Evolutionary conservation across 2,113 vertebrate genomes (phyloP).

Genomic region (Nerophis ophidion): DNA sequence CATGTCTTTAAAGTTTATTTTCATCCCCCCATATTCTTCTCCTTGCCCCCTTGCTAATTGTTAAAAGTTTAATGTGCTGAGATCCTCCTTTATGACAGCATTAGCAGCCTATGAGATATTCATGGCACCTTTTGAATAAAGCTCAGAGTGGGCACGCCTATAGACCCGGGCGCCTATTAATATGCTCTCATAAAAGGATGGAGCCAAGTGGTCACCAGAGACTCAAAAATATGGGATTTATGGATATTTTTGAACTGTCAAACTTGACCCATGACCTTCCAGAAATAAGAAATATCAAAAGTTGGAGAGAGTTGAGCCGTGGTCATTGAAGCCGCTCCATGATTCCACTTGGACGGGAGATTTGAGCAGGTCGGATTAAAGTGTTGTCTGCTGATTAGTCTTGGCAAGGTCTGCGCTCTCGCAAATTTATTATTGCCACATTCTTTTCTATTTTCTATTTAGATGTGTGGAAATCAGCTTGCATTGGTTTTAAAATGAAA

Average conservation of each 20-base stretch:
- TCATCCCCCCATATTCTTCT: background rate
- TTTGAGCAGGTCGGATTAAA: too few species aligned
- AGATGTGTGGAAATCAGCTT: too few species aligned
- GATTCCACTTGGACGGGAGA: background rate
- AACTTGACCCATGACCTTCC: constrained; percentile 63
- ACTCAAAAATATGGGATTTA: constrained; percentile 55
- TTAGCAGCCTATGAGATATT: constrained; percentile 67
- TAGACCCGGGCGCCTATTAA: constrained; percentile 55
- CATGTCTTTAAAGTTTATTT: constrained; percentile 21
- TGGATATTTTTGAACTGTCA: constrained; percentile 56
- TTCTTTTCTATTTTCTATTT: too few species aligned
- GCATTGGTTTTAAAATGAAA: too few species aligned
- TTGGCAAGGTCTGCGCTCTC: too few species aligned
- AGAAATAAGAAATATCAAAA: constrained; percentile 32
- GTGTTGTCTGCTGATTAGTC: too few species aligned
- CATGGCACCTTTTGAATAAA: constrained; percentile 61
- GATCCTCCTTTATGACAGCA: constrained; percentile 53
- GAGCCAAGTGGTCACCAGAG: constrained; percentile 38
- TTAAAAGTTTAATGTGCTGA: constrained; percentile 59
- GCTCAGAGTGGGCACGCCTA: constrained; percentile 36
- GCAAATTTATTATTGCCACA: too few species aligned
- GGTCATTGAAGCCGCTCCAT: constrained; percentile 2
- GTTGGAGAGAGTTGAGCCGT: constrained; percentile 10
- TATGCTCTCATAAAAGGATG: constrained; percentile 54
- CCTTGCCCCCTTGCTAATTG: constrained; percentile 17